Evolutionary conservation across 2,888 invertebrate genomes (phyloP).

Genomic region (Acutogordius australiensis): DNA sequence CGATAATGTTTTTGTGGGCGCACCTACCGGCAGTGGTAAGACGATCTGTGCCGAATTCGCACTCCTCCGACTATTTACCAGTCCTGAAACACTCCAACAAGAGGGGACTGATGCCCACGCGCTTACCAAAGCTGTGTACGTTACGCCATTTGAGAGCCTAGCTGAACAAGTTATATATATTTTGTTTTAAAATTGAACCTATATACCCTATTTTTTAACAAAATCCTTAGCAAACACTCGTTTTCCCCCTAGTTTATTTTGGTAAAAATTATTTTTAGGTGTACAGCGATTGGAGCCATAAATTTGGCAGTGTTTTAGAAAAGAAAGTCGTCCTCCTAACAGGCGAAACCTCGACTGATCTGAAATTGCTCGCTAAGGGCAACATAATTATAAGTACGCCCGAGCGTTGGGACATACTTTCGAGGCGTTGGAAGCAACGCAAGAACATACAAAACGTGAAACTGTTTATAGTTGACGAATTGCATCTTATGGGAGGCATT

Average conservation of each 20-base stretch:
- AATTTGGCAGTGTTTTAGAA: conserved; percentile 43
- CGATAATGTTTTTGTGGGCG: conserved; percentile 67
- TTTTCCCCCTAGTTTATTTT: too few species aligned
- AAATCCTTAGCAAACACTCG: too few species aligned
- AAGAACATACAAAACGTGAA: conserved; percentile 90
- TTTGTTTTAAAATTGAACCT: too few species aligned
- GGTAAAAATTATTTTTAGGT: conserved; percentile 22
- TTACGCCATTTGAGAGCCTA: conserved; percentile 60
- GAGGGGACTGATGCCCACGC: conserved; percentile 20
- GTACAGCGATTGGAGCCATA: conserved; percentile 63
- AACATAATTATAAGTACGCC: conserved; percentile 86
- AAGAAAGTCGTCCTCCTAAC: conserved; percentile 55
- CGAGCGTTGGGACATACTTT: conserved; percentile 93
- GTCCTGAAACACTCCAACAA: too few species aligned
- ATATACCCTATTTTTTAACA: too few species aligned
- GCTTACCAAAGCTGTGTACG: conserved; percentile 46
- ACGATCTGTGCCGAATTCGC: conserved; percentile 71
- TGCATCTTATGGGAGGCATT: conserved; percentile 38
- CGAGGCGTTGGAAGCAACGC: conserved; percentile 87
- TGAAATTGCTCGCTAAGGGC: conserved; percentile 52
- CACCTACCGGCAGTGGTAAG: conserved; percentile 26
- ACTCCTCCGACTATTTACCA: conserved; percentile 49
- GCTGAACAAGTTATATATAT: conserved; percentile 38
- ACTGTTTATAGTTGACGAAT: conserved; percentile 75
- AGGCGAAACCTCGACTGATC: conserved; percentile 83